Evolutionary conservation across 2,113 vertebrate species (phyloP), one percentile per base, ranked within the genome.

Genomic region (Grallaria varia): DNA sequence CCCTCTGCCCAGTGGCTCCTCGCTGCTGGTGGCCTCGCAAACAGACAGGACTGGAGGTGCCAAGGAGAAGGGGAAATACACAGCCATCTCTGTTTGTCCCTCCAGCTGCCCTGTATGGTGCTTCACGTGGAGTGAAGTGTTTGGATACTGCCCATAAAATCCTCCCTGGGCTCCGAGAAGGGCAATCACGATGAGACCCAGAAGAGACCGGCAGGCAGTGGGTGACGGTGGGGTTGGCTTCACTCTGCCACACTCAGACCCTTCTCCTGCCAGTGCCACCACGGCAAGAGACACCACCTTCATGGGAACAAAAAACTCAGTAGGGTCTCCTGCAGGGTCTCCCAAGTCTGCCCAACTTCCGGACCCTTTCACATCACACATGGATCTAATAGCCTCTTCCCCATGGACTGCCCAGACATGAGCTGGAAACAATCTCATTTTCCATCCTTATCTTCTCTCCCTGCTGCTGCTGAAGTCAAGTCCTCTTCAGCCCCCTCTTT

Each of bases 401-500:
- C 76, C 64, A 72, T 0, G 1, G 67, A 42, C 27, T 84, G 86
- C 44, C 52, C 1, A 2, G 81, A 84, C 3, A 6, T 30, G 40
- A 84, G 60, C 56, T 89, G 80, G 86, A 90, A 72, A 42, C 39
- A 87, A 90, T 90, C 86, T 89, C 76, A 88, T 93, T 75, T 96
- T 95, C 68, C 68, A 52, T 64, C 76, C 73, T 93, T 92, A 95
- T 95, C 95, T 95, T 64, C 24, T n/a, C 64, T 90, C 52, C 37
- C 37, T 8, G 18, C 68, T 93, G 88, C 47, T 8, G 6, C 3
- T 84, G 67, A 96, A 92, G 63, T 80, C 84, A 96, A 94, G 72
- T 81, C n/a, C 45, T 84, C 82, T 84, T 89, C 93, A 93, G 60
- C 90, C 93, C 92, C 92, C 93, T 92, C 88, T 79, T 96, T 96